Evolutionary conservation across 2,797 vertebrate species (phyloP).

Genomic region (Acrocephalus scirpaceus): DNA sequence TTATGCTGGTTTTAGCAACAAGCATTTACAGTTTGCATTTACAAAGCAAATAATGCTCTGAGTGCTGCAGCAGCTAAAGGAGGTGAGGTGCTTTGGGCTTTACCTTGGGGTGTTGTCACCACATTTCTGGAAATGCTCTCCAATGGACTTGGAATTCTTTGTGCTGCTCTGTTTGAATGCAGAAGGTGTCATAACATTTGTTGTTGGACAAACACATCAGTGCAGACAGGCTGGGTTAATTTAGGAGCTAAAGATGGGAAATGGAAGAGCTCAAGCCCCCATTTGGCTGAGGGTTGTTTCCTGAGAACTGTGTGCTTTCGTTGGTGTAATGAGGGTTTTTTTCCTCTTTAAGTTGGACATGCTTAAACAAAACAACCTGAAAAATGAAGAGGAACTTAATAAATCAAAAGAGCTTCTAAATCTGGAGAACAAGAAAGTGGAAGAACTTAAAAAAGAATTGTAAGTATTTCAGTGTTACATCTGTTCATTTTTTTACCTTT

Average conservation of each 20-base stretch:
- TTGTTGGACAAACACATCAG: not conserved
- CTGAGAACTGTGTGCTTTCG: not conserved
- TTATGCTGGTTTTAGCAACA: not conserved
- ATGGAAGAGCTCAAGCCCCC: not conserved
- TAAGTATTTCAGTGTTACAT: conserved; percentile 76
- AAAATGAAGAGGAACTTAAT: conserved; percentile 84
- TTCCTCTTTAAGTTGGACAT: conserved; percentile 82
- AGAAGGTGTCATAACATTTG: not conserved
- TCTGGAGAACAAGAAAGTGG: conserved; percentile 83
- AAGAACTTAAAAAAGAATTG: conserved; percentile 87
- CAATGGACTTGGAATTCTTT: not conserved
- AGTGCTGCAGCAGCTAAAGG: not conserved
- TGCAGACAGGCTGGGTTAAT: not conserved
- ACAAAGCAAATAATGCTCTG: not conserved
- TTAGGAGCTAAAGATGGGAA: not conserved
- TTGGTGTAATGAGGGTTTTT: not conserved
- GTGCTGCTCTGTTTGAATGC: not conserved
- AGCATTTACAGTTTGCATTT: not conserved
- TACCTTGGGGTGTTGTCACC: not conserved
- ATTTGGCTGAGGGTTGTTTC: not conserved
- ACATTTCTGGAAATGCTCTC: not conserved
- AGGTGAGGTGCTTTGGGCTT: not conserved
- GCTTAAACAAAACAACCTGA: conserved; percentile 85
- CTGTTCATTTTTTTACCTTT: not conserved
- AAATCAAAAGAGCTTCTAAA: conserved; percentile 85